A percentile compares a stretch with the other conserved stretches of the same genome.
phyloP scores from a whole-genome alignment of 2,797 vertebrate genomes.

The Coccyzus lansbergi region DNA sequence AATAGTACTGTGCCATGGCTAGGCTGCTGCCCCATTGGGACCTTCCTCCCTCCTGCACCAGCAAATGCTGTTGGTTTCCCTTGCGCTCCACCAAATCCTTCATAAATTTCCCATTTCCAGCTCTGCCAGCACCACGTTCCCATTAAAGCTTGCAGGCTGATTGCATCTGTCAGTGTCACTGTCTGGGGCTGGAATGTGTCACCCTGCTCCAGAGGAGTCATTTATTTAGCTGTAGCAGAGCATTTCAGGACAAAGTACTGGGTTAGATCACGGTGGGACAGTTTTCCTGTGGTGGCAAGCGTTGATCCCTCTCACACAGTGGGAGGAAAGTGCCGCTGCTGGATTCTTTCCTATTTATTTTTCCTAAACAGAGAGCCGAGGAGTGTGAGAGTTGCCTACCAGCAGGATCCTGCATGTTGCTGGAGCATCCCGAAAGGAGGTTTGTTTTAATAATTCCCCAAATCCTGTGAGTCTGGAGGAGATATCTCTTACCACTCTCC shows the following conservation, averaged over 20 bases:
- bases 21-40: background rate
- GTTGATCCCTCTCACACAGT: background rate
- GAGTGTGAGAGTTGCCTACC: background rate
- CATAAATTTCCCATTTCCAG: background rate
- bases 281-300: background rate
- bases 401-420: background rate
- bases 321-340: constrained; percentile 1
- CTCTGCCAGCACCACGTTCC: background rate
- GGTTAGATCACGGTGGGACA: constrained; percentile 52
- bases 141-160: constrained; percentile 41
- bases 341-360: constrained; percentile 69
- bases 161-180: constrained; percentile 61
- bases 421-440: background rate
- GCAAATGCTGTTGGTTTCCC: background rate
- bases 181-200: constrained; percentile 66
- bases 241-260: constrained; percentile 70
- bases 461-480: background rate
- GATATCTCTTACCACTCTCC: background rate
- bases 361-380: constrained; percentile 64
- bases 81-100: background rate
- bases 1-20: background rate
- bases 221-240: constrained; percentile 40
- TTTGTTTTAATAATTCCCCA: background rate
- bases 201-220: constrained; percentile 22
- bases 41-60: background rate